These are phyloP conservation scores for Sternarchorhynchus goeldii DNA, from an alignment of 2,797 vertebrate species.

Conservation along the genomic window DNA sequence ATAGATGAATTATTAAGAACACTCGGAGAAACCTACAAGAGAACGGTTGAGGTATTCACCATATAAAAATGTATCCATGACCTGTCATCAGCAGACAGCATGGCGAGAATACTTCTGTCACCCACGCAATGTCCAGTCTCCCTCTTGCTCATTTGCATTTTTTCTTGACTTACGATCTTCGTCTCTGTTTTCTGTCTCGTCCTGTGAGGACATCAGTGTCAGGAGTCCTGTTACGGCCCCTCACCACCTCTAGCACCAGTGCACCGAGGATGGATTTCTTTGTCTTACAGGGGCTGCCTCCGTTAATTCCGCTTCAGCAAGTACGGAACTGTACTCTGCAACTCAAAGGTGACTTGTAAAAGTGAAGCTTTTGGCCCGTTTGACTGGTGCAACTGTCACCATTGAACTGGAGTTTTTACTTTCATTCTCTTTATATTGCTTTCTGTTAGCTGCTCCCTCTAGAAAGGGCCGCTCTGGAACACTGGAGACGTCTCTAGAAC, in stretches of 20 bases:
- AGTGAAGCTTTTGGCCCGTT: conserved; percentile 20
- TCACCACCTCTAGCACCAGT: conserved; percentile 43
- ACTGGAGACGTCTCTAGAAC: background rate
- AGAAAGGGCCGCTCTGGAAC: background rate
- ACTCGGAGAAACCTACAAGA: conserved; percentile 7
- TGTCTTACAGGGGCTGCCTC: conserved; percentile 32
- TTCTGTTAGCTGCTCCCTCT: background rate
- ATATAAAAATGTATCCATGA: background rate
- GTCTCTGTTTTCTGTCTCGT: conserved; percentile 33
- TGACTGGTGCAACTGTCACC: background rate
- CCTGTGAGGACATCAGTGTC: conserved; percentile 26
- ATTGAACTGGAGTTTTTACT: conserved; percentile 8
- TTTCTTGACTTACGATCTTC: background rate
- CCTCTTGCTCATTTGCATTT: conserved; percentile 6
- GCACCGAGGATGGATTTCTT: conserved; percentile 42
- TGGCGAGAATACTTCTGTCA: background rate
- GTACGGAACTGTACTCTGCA: conserved; percentile 20
- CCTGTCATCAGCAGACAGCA: background rate
- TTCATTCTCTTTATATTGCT: background rate
- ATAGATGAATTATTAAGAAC: conserved; percentile 33
- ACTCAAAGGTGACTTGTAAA: conserved; percentile 11
- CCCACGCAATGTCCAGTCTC: background rate
- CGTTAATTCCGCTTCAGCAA: conserved; percentile 47
- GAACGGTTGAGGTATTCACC: background rate
- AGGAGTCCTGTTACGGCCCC: conserved; percentile 44